A percentile compares a stretch with the other conserved stretches of the same genome.
These are phyloP conservation scores for Anagrus nilaparvatae DNA, from an alignment of 1,140 invertebrate genomes.

Conservation along the genomic window DNA sequence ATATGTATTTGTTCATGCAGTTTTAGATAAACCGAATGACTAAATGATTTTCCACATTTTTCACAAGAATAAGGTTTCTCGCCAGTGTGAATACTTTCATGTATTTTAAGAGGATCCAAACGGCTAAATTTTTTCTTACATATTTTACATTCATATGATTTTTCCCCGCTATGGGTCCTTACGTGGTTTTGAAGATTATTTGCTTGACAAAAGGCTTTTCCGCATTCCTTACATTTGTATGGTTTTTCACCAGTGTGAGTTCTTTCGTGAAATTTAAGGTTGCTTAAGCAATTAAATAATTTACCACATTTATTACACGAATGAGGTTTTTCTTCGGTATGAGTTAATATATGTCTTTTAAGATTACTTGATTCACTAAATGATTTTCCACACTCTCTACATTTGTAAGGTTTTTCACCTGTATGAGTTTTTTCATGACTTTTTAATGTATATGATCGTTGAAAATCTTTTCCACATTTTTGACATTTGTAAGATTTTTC, in stretches of 20 bases:
- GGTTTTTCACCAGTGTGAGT: conserved; percentile 75
- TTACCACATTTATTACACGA: no score
- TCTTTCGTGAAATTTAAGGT: no score
- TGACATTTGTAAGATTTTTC: no score
- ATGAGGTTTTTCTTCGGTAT: no score
- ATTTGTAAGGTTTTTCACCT: no score
- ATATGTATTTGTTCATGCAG: conserved; percentile 75
- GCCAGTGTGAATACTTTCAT: conserved; percentile 58
- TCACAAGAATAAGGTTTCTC: conserved; percentile 50
- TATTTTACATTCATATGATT: conserved; percentile 55
- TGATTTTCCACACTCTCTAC: no score
- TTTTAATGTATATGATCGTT: no score
- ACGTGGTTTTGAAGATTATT: conserved; percentile 59
- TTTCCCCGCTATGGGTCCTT: conserved; percentile 54
- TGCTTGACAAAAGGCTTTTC: conserved; percentile 59
- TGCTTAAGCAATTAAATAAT: no score
- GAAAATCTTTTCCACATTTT: no score
- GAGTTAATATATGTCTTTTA: no score
- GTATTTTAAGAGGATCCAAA: conserved; percentile 59
- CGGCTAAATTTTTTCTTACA: conserved; percentile 67
- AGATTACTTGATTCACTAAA: no score
- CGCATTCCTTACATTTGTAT: conserved; percentile 65
- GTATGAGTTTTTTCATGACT: no score
- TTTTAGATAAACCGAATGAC: conserved; percentile 60
- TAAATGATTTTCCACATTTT: conserved; percentile 56